Evolutionary conservation across 2,797 vertebrate species (phyloP), one percentile per base, ranked within the genome.

Genomic region (Amphiprion clarkii): DNA sequence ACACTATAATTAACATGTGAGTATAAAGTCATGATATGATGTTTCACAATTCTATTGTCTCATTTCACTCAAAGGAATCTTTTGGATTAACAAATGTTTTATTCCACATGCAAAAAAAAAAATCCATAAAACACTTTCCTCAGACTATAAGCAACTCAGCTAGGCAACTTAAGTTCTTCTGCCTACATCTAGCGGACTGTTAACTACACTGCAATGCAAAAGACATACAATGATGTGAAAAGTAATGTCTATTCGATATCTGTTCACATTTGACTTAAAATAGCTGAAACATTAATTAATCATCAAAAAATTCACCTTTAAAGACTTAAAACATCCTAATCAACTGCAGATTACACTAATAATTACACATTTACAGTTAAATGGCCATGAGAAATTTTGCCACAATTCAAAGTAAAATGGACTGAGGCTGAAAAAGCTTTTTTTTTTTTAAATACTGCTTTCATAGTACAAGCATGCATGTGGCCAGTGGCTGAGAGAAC

Each of bases 111-210:
- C 17, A 49, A 49, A 36, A 36, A 33, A 33, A 36, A 36, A 36
- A 9, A n/a, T 49, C 2, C 16, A 44, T 12, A 46, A 17, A 46
- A 6, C 16, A 46, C 44, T 17, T 19, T 17, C 44, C 14, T 46
- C 6, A 16, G 6, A 19, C 14, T 5, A 46, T 5, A 17, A 4
- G 5, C 44, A 2, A 36, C 8, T 36, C 33, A 58, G 11, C 2
- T 25, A 6, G 6, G 27, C 27, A 0, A 23, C 10, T 10, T 4
- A 21, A n/a, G 6, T 1, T n/a, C 0, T 23, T 82, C 61, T 82
- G 76, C 5, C 78, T 72, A 79, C 86, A 81, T 81, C 83, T 88
- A 67, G 40, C 79, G 79, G 86, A 54, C 31, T 12, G 0, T 58
- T 11, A 21, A 21, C 6, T 29, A 0, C 4, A 68, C 16, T 76